Base-by-base conservation (phyloP, 2,113 vertebrate genomes). In the Lepus europaeus region DNA sequence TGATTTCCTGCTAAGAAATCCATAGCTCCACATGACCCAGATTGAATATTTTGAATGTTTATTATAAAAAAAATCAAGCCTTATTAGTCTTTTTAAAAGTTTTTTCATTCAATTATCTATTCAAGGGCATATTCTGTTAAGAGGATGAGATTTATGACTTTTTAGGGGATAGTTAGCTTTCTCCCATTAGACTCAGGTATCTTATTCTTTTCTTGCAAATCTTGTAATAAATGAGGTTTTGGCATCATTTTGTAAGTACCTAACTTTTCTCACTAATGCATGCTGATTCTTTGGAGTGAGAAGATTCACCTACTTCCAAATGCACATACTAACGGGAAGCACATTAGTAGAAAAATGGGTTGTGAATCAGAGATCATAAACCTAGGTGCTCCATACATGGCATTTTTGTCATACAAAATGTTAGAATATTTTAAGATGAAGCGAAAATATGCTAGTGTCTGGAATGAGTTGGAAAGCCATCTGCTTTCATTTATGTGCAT, bases 101-200 rank as follows among this genome's bases (percentile, higher is more conserved):
- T 88, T 4, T 64, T 91, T 85, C 76, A 86, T 80, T 95, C 6
- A 77, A 31, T 86, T 88, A 36, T 73, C 73, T 82, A 12, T 88
- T 88, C 17, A 77, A 91, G 7, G 27, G n/a, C 11, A 13, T 78
- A 4, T 76, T 70, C 66, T 87, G 69, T 23, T 87, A 79, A 56
- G 31, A 49, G 10, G 14, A 70, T 92, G 14, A 78, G 17, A 76
- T 61, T 70, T 84, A 74, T 14, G 45, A 56, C 80, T 93, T 19
- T 87, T 74, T 31, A 63, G 11, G 8, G 31, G 11, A 74, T 51
- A 53, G 89, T 76, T 56, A 45, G 19, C 31, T 80, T 59, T 9
- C 3, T 9, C 25, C 27, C 33, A 22, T 23, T 31, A 88, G 64
- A 87, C 23, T 12, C n/a, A 79, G 36, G 20, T 69, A 33, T 3